Evolutionary conservation across 2,888 invertebrate genomes (phyloP), one percentile per base, ranked within the genome.

Genomic region (Spisula solida): DNA sequence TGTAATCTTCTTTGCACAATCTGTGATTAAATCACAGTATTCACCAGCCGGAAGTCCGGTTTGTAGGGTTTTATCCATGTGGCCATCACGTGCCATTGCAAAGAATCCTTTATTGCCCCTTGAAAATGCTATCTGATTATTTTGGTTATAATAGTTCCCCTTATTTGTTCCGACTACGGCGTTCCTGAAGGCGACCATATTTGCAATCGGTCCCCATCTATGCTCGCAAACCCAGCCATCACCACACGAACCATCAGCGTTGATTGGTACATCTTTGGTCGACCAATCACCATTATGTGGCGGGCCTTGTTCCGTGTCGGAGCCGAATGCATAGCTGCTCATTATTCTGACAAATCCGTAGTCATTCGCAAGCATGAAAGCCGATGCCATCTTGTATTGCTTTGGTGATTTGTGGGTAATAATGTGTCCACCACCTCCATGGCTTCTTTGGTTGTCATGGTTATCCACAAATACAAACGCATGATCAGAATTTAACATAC

Each of bases 401-500:
- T 93, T 89, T 47, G 94, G 93, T 12, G 88, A 89, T 88, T 94
- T 92, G 87, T 93, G 93, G 10, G 95, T 95, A 12, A 94, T 78
- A 79, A 94, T 89, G 56, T 90, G 90, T 0, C 93, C 94, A 29
- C 94, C 95, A n/a, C 94, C 94, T 0, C 94, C 95, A 82, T 94
- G 93, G 14, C 98, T 98, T 94, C 99, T 97, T 96, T 99, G 98
- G 95, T 98, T 98, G 96, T 99, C 99, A 95, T 99, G 99, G 96
- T 99, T 99, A 95, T 99, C 99, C 82, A 99, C 97, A 95, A 99
- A 98, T 25, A 98, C 97, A 0, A 98, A 95, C 2, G 98, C 97
- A 81, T 95, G 97, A 0, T 86, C 92, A 12, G 94, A 92, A 25
- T 93, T 93, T 8, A 95, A 92, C 95, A 96, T 95, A 55, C 96